Percentiles rank a stretch among this genome's conserved stretches.
These are phyloP conservation scores for Rhabdomys pumilio DNA, from an alignment of 2,797 vertebrate species.

Conservation along the genomic window DNA sequence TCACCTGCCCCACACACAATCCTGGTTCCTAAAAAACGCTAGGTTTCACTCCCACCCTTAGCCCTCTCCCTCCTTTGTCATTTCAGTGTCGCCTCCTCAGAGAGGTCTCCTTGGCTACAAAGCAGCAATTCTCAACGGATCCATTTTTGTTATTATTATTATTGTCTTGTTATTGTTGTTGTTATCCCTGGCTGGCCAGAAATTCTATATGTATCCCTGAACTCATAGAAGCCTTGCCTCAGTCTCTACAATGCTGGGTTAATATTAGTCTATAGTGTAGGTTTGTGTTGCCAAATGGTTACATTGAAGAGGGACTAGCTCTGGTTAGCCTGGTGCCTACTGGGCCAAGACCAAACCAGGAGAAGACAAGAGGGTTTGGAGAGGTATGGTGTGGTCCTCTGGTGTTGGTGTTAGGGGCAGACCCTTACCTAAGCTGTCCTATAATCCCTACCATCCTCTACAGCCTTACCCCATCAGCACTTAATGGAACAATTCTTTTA, in stretches of 20 bases:
- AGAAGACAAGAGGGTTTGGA: neutral
- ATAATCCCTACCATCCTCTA: neutral
- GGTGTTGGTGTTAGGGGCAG: no score
- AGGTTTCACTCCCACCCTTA: neutral
- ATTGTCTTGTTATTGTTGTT: neutral
- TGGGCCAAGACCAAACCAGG: neutral
- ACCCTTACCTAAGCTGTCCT: neutral
- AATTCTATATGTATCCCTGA: neutral
- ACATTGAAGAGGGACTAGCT: neutral
- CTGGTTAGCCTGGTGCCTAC: neutral
- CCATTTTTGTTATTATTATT: neutral
- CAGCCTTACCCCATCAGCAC: rapidly evolving
- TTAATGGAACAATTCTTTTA: neutral
- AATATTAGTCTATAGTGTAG: neutral
- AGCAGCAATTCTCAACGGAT: neutral
- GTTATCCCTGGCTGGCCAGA: neutral
- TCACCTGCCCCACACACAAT: no score
- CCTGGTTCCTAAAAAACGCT: neutral
- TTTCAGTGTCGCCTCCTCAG: neutral
- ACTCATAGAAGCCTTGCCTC: neutral
- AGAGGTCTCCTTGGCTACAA: neutral
- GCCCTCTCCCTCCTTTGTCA: neutral
- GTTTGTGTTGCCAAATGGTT: neutral
- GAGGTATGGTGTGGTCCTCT: neutral
- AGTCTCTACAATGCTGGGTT: neutral